Base-by-base conservation (phyloP, 2,113 vertebrate genomes). In the Tichodroma muraria region DNA sequence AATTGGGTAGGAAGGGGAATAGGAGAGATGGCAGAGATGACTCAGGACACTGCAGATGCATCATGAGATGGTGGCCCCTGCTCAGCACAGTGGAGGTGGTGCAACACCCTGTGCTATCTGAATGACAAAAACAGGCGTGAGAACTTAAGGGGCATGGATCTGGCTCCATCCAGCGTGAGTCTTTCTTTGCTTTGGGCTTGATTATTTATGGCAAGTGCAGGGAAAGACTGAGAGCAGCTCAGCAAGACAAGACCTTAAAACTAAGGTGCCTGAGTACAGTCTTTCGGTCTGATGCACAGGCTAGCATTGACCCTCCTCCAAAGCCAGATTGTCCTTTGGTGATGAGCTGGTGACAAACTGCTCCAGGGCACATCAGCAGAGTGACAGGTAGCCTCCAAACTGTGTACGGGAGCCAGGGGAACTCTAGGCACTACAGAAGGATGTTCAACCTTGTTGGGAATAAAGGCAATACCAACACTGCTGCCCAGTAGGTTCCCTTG, bases 31-130 rank as follows among this genome's bases (percentile, higher is more conserved):
- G 68, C 59, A 73, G 95, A 63, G 71, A 93, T 88, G 88, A 90
- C 33, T 93, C 95, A 90, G 94, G 85, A 70, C 14, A 6, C 87
- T 17, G 22, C 82, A 71, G 87, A 89, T 17, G 40, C 61, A 64
- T 49, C 40, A 22, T 17, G 63, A 96, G 79, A 77, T 30, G 22
- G 61, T n/a, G 61, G 89, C 57, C 57, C 14, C 70, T 42, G 63
- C 6, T 93, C 79, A 50, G 52, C 33, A 37, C 1, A 20, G 57
- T 38, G 78, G 82, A 89, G 81, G 88, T 79, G 85, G 66, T 33
- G 63, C 75, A 79, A 80, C 61, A 91, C 71, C 88, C 90, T 37
- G 63, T 25, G 75, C 78, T 89, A 23, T 61, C 56, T 22, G 5
- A 72, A 76, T 4, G 14, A 49, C 33, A 73, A 92, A 76, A 91